Evolutionary conservation across 2,888 invertebrate genomes (phyloP), one percentile per base, ranked within the genome.

Genomic region (Drosophila putrida): DNA sequence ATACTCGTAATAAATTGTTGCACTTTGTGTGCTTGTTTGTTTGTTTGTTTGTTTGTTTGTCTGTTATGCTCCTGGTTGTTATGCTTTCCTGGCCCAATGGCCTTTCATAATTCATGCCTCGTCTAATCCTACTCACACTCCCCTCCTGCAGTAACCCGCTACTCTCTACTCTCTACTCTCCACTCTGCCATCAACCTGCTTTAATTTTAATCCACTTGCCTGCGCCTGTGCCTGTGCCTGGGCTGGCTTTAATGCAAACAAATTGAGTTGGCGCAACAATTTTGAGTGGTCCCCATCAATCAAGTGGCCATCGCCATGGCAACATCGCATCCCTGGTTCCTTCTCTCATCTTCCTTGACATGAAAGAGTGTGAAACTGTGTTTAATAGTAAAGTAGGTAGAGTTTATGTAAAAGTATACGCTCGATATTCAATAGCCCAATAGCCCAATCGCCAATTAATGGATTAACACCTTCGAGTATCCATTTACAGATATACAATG

Each of bases 401-500:
- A 28, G 31, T 50, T 8, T 39, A 46, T 15, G 0, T 47, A 33
- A 11, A 28, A 46, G 31, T 33, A 11, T 31, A 41, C 33, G 43
- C 75, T 75, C 61, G 43, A 59, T 43, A 53, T 36, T 35, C 31
- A 41, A 47, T 35, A 13, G 10, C 11, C 28, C 31, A 41, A 47
- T 35, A 13, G 10, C 11, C 28, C 33, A 47, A 36, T 38, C 35
- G 50, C 9, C 59, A 67, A 71, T 63, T 63, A 63, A 76, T 71
- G 67, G 75, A 82, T 73, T 82, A 82, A 82, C 80, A 60, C 80
- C 75, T 73, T 62, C 60, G 71, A 64, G 80, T 82, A 82, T 89
- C 75, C 81, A 83, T 76, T 91, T 91, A 71, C 91, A 91, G 91
- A 89, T 90, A 77, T 90, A 66, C 91, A 91, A 82, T 91, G 91